Percentiles rank a stretch among this genome's conserved stretches.
phyloP scores from a whole-genome alignment of 2,888 invertebrate species.

The Spatulosminthurus flaviceps region DNA sequence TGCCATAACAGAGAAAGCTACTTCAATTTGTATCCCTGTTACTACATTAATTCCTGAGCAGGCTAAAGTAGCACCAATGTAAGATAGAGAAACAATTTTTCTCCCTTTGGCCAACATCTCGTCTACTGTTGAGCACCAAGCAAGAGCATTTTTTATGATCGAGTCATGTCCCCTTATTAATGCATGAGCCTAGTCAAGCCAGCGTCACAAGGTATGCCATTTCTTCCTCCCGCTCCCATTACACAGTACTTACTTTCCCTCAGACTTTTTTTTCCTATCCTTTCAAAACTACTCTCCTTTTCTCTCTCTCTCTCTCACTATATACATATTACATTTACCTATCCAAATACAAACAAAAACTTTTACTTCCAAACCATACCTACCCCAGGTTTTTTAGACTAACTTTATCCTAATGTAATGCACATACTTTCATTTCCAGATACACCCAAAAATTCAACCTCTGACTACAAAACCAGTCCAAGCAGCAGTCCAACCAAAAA shows the following conservation, averaged over 20 bases:
- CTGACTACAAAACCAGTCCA: conserved; percentile 70
- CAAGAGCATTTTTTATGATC: conserved; percentile 11
- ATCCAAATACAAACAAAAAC: too few species aligned
- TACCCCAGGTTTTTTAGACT: too few species aligned
- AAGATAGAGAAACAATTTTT: conserved; percentile 1
- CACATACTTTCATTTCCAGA: conserved; percentile 71
- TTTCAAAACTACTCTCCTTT: neutral
- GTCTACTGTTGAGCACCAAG: neutral
- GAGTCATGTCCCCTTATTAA: conserved; percentile 23
- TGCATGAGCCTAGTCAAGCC: neutral
- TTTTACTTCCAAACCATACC: too few species aligned
- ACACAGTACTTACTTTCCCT: too few species aligned
- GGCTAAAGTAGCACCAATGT: too few species aligned
- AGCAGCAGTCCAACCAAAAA: conserved; percentile 63
- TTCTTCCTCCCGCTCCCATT: too few species aligned
- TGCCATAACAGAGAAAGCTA: neutral
- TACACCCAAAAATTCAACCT: conserved; percentile 86
- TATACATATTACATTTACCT: too few species aligned
- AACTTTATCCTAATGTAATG: too few species aligned
- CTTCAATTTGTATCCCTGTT: conserved; percentile 5
- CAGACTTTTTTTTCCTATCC: too few species aligned
- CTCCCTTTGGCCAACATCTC: neutral
- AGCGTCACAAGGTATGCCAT: neutral
- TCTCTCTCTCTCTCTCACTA: too few species aligned
- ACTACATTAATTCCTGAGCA: conserved; percentile 26